Conservation (phyloP, 1,140 invertebrate species). For the Drosophila athabasca region DNA sequence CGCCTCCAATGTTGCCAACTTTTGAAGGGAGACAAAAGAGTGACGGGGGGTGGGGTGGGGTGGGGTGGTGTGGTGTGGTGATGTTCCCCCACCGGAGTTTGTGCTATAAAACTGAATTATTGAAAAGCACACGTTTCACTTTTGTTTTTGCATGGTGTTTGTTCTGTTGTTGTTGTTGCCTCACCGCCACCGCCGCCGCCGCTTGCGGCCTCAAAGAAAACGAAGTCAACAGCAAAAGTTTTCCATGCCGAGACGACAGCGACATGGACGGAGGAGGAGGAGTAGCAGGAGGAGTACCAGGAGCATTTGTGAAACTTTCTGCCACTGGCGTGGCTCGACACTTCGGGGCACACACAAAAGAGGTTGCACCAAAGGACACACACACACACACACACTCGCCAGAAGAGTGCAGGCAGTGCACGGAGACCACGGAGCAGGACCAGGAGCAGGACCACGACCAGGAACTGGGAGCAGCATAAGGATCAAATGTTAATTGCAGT, state of each 20-base stretch:
- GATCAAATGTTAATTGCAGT: slow-evolving; percentile 81
- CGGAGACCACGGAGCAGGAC: not conserved
- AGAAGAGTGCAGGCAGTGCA: not conserved
- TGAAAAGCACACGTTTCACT: slow-evolving; percentile 68
- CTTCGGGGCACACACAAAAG: slow-evolving; percentile 60
- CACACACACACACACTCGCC: slow-evolving; percentile 13
- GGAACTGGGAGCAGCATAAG: slow-evolving; percentile 3
- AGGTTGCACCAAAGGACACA: slow-evolving; percentile 5
- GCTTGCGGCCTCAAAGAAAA: slow-evolving; percentile 66
- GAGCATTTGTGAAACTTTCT: slow-evolving; percentile 70
- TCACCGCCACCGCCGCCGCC: slow-evolving; percentile 18
- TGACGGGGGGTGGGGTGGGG: too few relatives aligned
- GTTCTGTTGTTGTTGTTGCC: slow-evolving; percentile 29
- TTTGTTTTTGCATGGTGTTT: slow-evolving; percentile 47
- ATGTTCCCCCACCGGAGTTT: slow-evolving; percentile 29
- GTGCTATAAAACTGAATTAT: slow-evolving; percentile 68
- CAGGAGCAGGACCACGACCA: slow-evolving; percentile 19
- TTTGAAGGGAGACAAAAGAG: slow-evolving; percentile 37
- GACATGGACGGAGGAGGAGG: slow-evolving; percentile 14
- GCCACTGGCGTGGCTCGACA: slow-evolving; percentile 66
- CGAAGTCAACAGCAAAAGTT: slow-evolving; percentile 68
- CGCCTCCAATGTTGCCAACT: slow-evolving; percentile 27
- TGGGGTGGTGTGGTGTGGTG: slow-evolving; percentile 5
- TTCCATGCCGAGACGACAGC: slow-evolving; percentile 30
- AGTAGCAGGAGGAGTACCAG: slow-evolving; percentile 22